These are phyloP conservation scores for Phylloscopus whistleri DNA, from an alignment of 2,113 vertebrate species.

Conservation along the genomic window DNA sequence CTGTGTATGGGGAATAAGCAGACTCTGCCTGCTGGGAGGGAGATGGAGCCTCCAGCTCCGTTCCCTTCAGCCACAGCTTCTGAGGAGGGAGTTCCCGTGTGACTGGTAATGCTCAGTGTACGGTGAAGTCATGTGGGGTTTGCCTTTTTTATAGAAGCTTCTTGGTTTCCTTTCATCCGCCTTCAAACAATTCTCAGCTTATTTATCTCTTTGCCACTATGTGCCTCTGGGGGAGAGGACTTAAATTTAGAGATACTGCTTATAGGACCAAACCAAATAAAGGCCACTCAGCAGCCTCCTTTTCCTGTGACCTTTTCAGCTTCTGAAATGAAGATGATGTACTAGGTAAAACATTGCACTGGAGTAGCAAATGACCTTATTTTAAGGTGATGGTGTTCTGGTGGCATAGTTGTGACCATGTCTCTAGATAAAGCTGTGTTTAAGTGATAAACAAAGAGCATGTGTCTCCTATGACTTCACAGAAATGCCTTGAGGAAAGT, in stretches of 20 bases:
- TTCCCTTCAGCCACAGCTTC: neutral
- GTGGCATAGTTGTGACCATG: neutral
- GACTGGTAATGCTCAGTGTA: neutral
- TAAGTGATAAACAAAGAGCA: neutral
- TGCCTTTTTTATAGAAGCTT: neutral
- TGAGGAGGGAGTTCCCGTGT: neutral
- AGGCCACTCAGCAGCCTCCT: neutral
- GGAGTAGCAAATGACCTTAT: neutral
- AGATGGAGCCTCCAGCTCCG: neutral
- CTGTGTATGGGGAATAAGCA: neutral
- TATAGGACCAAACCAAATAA: neutral
- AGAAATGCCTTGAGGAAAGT: neutral
- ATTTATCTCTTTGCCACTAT: neutral
- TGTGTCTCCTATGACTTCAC: neutral
- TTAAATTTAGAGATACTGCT: neutral
- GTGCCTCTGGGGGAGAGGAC: neutral
- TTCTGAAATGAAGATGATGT: neutral
- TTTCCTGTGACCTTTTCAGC: neutral
- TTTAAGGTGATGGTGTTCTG: neutral
- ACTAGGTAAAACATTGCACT: neutral
- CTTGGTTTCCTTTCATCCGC: constrained; percentile 4
- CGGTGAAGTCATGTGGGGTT: neutral
- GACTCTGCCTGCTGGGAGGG: neutral
- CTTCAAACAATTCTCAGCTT: neutral
- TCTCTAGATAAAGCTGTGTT: neutral